These are phyloP conservation scores for Pterostichus niger DNA, from an alignment of 2,888 invertebrate genomes.

Conservation along the genomic window DNA sequence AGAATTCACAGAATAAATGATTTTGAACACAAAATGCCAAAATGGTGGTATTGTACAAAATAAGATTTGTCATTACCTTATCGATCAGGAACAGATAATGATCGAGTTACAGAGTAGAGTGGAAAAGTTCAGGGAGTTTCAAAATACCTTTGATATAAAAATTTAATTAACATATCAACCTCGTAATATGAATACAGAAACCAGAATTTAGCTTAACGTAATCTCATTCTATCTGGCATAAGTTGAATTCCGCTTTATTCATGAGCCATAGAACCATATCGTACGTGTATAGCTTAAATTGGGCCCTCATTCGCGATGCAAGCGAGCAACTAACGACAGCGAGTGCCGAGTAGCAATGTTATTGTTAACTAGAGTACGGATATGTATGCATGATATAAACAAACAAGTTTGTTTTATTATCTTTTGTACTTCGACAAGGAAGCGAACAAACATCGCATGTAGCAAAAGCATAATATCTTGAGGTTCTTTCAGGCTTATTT, in stretches of 20 bases:
- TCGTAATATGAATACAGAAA: neutral
- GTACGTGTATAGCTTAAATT: slow-evolving; percentile 6
- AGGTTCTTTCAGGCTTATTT: neutral
- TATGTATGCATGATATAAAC: slow-evolving; percentile 6
- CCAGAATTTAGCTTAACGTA: neutral
- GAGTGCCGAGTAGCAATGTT: neutral
- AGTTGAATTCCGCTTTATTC: slow-evolving; percentile 11
- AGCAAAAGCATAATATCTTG: neutral
- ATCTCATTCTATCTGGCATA: slow-evolving; percentile 5
- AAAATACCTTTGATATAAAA: neutral
- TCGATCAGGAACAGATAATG: too few species aligned
- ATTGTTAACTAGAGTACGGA: neutral
- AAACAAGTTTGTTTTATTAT: slow-evolving; percentile 8
- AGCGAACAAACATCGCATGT: neutral
- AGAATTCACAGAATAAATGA: too few species aligned
- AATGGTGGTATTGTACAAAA: too few species aligned
- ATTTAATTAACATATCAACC: slow-evolving; percentile 1
- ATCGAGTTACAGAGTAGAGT: too few species aligned
- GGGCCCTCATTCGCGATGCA: neutral
- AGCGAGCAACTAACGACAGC: neutral
- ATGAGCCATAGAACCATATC: slow-evolving; percentile 6
- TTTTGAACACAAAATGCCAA: too few species aligned
- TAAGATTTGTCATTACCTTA: neutral
- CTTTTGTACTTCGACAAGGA: slow-evolving; percentile 2
- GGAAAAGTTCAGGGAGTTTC: too few species aligned